Evolutionary conservation across 2,888 invertebrate genomes (phyloP).

Genomic region (Trichopria drosophilae): DNA sequence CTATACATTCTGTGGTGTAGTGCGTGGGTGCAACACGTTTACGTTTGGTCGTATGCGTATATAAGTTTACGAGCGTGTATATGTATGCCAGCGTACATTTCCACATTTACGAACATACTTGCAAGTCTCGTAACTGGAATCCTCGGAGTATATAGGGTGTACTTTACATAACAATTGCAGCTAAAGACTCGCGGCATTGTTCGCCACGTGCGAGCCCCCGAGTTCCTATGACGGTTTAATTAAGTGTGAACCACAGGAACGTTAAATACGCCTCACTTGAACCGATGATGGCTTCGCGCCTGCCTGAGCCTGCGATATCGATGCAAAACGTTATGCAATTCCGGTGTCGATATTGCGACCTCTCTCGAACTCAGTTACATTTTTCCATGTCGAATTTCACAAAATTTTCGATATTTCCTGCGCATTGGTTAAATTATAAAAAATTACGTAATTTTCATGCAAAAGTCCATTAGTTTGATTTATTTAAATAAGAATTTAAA

Average conservation of each 20-base stretch:
- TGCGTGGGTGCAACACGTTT: not conserved
- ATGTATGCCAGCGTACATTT: not conserved
- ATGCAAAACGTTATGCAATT: slow-evolving; percentile 44
- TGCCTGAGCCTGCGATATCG: slow-evolving; percentile 48
- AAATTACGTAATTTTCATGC: no score
- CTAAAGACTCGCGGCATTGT: slow-evolving; percentile 58
- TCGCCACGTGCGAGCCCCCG: slow-evolving; percentile 54
- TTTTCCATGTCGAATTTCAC: slow-evolving; percentile 32
- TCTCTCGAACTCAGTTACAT: slow-evolving; percentile 13
- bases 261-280: slow-evolving; percentile 56
- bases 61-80: not conserved
- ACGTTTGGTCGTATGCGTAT: not conserved
- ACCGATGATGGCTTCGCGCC: slow-evolving; percentile 54
- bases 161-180: slow-evolving; percentile 58
- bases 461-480: no score
- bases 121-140: slow-evolving; percentile 44
- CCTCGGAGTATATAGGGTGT: slow-evolving; percentile 49
- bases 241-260: slow-evolving; percentile 60
- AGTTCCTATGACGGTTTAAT: slow-evolving; percentile 56
- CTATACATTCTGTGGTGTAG: slow-evolving; percentile 7
- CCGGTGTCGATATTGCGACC: slow-evolving; percentile 19
- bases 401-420: no score
- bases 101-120: slow-evolving; percentile 37
- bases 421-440: no score
- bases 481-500: no score